Evolutionary conservation across 2,113 vertebrate genomes (phyloP), one percentile per base, ranked within the genome.

Genomic region (Plotosus lineatus): DNA sequence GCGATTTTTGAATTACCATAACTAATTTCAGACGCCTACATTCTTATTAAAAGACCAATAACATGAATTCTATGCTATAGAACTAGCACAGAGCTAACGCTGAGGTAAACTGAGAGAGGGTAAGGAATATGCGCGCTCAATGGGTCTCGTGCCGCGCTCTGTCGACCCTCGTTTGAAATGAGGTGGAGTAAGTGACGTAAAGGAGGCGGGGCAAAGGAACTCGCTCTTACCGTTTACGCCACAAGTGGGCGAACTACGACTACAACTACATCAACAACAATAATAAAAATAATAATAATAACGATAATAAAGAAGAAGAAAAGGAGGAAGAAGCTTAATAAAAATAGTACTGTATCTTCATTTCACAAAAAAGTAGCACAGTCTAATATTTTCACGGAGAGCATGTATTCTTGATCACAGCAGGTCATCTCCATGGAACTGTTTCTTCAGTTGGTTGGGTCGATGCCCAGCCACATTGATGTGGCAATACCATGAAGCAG

Each of bases 161-260:
- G 86, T 85, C 88, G 86, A 81, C 56, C 79, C 56, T 66, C 48
- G 28, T 82, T 82, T 84, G 82, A 86, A 90, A 88, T 85, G 88
- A 90, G 90, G 86, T 77, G 88, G 86, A 69, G 55, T 7, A 69
- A 21, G 76, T 91, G 92, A 93, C 91, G 92, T 91, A 17, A 3
- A 65, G 17, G 3, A 31, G 85, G 79, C 83, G 89, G 88, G 88
- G 87, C 65, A 85, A 90, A 80, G 86, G 1, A 1, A 17, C 0
- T 3, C 44, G 61, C 8, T 58, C 26, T 82, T 44, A 2, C 17
- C 1, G 28, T 2, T 9, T 82, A 48, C 56, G 38, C 80, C 73
- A n/a, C 50, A 66, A 28, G 80, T 5, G 46, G 79, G 71, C 79
- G 21, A 38, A 56, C 46, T 21, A 60, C 42, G n/a, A n/a, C n/a